Base-by-base conservation (phyloP, 1,140 invertebrate species). In the Zaprionus ghesquierei region DNA sequence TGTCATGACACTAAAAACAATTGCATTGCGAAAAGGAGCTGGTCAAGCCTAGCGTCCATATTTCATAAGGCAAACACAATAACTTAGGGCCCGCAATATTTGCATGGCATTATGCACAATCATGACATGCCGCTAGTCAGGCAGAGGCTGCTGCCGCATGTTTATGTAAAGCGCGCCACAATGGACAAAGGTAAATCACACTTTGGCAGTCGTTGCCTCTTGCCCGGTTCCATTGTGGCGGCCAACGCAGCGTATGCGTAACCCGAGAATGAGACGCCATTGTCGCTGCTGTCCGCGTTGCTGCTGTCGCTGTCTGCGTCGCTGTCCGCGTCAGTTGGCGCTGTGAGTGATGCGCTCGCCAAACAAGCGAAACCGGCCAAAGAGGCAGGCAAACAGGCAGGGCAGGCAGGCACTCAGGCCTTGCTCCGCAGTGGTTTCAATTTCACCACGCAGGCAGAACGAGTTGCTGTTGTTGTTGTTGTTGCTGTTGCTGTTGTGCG, bases 21-120 rank as follows among this genome's bases (percentile, higher is more conserved):
- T 87, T 71, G 73, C 70, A 72, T n/a, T n/a, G 44, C 56, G 54
- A 54, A 25, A 20, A 15, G 27, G 25, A 10, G 13, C 25, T 55
- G 53, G 29, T 29, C 15, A 55, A n/a, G 50, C 12, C 25, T 50
- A n/a, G 49, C 84, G 79, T 49, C 79, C 85, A 89, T 84, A 84
- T 79, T 81, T 89, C 79, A 89, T 87, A 87, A 75, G 64, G 77
- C 74, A 84, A 87, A 81, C 79, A 86, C 81, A 87, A 86, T 86
- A 86, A 86, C 79, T 87, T 86, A 82, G 76, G 77, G 79, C 82
- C 82, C 59, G 65, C 82, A 76, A 78, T 89, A 87, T 87, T 87
- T 87, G 82, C 82, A 87, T 87, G 84, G 76, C 84, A 87, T 87
- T 87, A 87, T 87, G 82, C 82, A 87, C 87, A 89, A 89, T 87